Conservation (phyloP, 2,888 invertebrate species). For the Pseudolycoriella hygida region DNA sequence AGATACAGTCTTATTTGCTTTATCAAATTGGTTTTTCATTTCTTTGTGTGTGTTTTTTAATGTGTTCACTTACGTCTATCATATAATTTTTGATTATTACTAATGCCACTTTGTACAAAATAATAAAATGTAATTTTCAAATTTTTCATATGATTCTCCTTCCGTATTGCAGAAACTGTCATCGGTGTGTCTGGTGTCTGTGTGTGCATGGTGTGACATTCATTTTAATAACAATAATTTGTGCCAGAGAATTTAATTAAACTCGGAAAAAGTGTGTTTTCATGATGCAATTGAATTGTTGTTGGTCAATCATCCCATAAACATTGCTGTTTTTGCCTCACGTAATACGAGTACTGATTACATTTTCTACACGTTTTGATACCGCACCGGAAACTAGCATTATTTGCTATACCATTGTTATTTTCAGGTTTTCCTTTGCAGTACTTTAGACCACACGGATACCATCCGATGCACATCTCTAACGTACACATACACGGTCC, state of each 20-base stretch:
- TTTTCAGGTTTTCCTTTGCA: slow-evolving; percentile 62
- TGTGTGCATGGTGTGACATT: too few species aligned
- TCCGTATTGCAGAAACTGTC: too few species aligned
- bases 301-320: slow-evolving; percentile 56
- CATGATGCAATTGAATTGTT: neutral
- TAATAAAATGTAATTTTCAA: too few species aligned
- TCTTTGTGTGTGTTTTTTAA: neutral
- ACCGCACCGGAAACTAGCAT: slow-evolving; percentile 71
- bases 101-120: too few species aligned
- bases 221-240: too few species aligned
- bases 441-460: slow-evolving; percentile 88
- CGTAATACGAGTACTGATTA: slow-evolving; percentile 73
- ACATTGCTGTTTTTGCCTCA: slow-evolving; percentile 65
- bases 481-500: slow-evolving; percentile 70
- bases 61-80: neutral
- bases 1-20: neutral
- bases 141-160: too few species aligned
- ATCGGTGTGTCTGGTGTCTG: too few species aligned
- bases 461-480: slow-evolving; percentile 87
- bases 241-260: too few species aligned
- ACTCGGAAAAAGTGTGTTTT: too few species aligned
- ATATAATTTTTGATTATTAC: neutral
- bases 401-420: slow-evolving; percentile 31
- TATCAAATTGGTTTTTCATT: neutral
- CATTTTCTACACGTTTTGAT: slow-evolving; percentile 90